Evolutionary conservation across 2,113 vertebrate genomes (phyloP), one percentile per base, ranked within the genome.

Genomic region (Sterrhoptilus dennistouni): DNA sequence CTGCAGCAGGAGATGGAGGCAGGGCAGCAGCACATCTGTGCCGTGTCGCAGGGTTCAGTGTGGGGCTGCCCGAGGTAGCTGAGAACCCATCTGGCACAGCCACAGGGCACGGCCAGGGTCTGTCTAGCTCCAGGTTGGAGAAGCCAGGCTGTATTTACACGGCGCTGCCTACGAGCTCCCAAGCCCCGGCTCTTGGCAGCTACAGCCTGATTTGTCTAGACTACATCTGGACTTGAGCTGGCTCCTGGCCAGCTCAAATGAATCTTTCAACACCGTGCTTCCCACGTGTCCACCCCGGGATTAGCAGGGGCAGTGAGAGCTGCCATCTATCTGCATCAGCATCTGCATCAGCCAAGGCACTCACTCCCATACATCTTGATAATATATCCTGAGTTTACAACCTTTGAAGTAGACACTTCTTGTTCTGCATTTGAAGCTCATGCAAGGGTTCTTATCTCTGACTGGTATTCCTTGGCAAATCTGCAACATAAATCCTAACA

Each of bases 221-320:
- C 94, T 92, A 64, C 91, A 95, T 90, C 91, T 95, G 94, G 91
- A 91, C 89, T 93, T 1, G 7, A 70, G 56, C 76, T 95, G 96
- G 94, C 83, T 90, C 35, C 64, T 25, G 59, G 54, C 95, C 95
- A 96, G 76, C 54, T n/a, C 6, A 4, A 81, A 93, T 83, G 91
- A 93, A 89, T 96, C 93, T 95, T 79, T 97, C 94, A 95, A 53
- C 76, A 60, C 91, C 0, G 0, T n/a, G 64, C 83, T 93, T 96
- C 95, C 93, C 77, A 87, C 69, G 44, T 8, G 10, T 83, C 83
- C 69, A 4, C 52, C 40, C 60, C 23, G 68, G 83, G 76, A 88
- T 94, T 88, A 94, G 33, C 71, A 80, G 42, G 75, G 86, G 61
- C 93, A 93, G 69, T 35, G 86, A 63, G 81, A 87, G 47, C 80